Evolutionary conservation across 2,888 invertebrate genomes (phyloP), one percentile per base, ranked within the genome.

Genomic region (Fragum fragum): DNA sequence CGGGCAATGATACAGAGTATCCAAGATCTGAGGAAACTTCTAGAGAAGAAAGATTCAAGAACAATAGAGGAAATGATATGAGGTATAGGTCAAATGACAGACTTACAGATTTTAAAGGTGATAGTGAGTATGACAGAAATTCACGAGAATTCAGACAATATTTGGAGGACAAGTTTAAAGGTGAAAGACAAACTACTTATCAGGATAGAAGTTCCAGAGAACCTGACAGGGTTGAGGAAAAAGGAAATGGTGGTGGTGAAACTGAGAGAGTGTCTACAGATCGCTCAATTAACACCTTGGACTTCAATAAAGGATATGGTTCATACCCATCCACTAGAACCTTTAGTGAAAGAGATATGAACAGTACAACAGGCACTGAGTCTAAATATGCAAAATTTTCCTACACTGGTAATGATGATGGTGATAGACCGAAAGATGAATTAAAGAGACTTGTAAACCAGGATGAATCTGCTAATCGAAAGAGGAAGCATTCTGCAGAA

Each of bases 401-500:
- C 3, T 57, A 26, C 14, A 47, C 47, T 47, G 11, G n/a, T 23
- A 57, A n/a, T 57, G 57, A 57, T 23, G 23, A n/a, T 21, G 28
- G 0, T 5, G 32, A 32, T 16, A 61, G 29, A n/a, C 6, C 28
- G 18, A 32, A 18, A 11, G 36, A 14, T n/a, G n/a, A n/a, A n/a
- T n/a, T n/a, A n/a, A n/a, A n/a, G n/a, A n/a, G n/a, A n/a, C n/a
- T n/a, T n/a, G n/a, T n/a, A n/a, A 23, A 26, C 14, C n/a, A 23
- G 11, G 3, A 16, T 23, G 66, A 42, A 42, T 42, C 66, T 14
- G 39, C 42, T 7, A 66, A 36, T 26, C 39, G 66, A 66, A 66
- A 66, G 18, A 66, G 66, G 23, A 66, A 66, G 42, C 36, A 42
- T 32, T 66, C 66, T 7, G 66, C 66, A 42, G 66, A 66, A 42